These are phyloP conservation scores for Isotomurus palustris DNA, from an alignment of 2,888 invertebrate genomes.

Conservation along the genomic window DNA sequence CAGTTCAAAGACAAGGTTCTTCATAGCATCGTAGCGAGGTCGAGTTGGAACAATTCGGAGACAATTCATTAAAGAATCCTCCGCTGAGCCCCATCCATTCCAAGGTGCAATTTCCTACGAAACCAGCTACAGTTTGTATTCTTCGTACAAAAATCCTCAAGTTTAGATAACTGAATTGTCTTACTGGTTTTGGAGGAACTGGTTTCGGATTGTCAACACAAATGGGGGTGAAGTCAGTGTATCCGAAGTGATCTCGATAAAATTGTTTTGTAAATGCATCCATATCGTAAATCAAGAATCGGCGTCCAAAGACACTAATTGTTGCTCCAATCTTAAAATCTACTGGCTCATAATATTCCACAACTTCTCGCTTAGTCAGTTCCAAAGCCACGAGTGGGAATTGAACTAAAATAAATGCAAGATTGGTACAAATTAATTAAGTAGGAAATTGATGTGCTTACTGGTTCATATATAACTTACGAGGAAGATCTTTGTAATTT, in stretches of 20 bases:
- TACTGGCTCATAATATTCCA: constrained; percentile 70
- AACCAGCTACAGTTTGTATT: too few relatives aligned
- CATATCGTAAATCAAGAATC: constrained; percentile 71
- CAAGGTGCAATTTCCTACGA: too few relatives aligned
- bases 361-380: constrained; percentile 64
- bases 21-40: constrained; percentile 69
- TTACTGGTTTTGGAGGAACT: constrained; percentile 24
- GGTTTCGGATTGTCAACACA: constrained; percentile 47
- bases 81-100: constrained; percentile 66
- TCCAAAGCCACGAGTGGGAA: constrained; percentile 67
- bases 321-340: constrained; percentile 58
- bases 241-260: constrained; percentile 58
- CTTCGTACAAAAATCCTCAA: too few relatives aligned
- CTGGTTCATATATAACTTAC: constrained; percentile 48
- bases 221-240: constrained; percentile 47
- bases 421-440: too few relatives aligned
- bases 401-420: constrained; percentile 51
- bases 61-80: constrained; percentile 72
- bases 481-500: constrained; percentile 62
- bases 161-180: too few relatives aligned
- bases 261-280: constrained; percentile 75
- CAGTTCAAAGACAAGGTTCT: constrained; percentile 67
- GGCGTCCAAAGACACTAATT: constrained; percentile 50
- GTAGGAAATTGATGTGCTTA: constrained; percentile 5
- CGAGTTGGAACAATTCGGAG: constrained; percentile 65